A percentile compares a stretch with the other conserved stretches of the same genome.
phyloP scores from a whole-genome alignment of 2,797 vertebrate genomes.

The Rhinogobio ventralis region DNA sequence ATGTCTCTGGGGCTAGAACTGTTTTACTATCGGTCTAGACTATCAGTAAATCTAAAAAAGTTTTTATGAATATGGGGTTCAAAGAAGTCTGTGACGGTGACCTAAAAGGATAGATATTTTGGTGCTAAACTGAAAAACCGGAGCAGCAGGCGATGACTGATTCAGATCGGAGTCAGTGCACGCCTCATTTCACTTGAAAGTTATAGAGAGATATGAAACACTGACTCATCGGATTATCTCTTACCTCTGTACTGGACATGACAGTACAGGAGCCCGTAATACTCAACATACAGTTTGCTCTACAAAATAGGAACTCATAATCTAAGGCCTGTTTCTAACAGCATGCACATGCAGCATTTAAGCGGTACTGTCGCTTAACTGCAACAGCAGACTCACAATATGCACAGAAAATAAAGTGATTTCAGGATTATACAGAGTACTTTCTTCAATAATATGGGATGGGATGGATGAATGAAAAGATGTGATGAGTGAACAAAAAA shows the following conservation, averaged over 20 bases:
- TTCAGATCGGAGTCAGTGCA: slow-evolving; percentile 11
- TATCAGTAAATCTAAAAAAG: slow-evolving; percentile 36
- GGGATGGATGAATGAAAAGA: background rate
- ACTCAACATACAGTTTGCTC: background rate
- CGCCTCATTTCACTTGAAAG: background rate
- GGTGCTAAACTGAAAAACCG: slow-evolving; percentile 13
- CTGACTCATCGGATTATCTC: slow-evolving; percentile 16
- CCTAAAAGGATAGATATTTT: slow-evolving; percentile 31
- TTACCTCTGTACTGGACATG: background rate
- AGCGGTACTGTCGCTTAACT: background rate
- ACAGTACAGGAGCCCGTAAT: slow-evolving; percentile 11
- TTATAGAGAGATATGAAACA: background rate
- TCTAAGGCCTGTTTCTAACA: background rate
- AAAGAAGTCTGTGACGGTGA: background rate
- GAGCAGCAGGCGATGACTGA: slow-evolving; percentile 2
- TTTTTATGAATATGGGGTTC: background rate
- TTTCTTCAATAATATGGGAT: background rate
- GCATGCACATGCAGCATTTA: background rate
- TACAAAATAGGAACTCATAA: background rate
- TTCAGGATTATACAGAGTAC: background rate
- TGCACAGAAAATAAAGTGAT: background rate
- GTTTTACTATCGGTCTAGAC: slow-evolving; percentile 55
- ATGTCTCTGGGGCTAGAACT: slow-evolving; percentile 20
- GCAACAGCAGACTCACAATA: background rate
- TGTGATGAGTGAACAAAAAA: background rate